Evolutionary conservation across 2,888 invertebrate genomes (phyloP), one percentile per base, ranked within the genome.

Genomic region (Apamea sordens): DNA sequence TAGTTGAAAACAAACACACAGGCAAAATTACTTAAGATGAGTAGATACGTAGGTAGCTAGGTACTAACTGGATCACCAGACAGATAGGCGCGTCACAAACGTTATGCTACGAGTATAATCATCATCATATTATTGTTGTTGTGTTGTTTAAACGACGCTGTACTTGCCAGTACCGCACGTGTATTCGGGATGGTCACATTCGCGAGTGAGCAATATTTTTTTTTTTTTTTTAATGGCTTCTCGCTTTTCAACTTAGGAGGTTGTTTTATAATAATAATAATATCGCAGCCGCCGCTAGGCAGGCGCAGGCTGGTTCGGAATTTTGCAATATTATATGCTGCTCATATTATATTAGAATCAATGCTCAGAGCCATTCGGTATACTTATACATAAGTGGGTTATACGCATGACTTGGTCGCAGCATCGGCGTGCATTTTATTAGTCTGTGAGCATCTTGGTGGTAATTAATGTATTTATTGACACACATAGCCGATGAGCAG

Each of bases 151-250:
- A 73, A 71, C 59, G 61, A 36, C 56, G 36, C 74, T 70, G 44
- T 77, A 76, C 85, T 72, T 79, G 82, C 24, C 76, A n/a, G 72
- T 80, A 73, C 71, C 75, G 87, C 92, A 90, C 90, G 91, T 91
- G 91, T 89, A 79, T 67, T 78, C 81, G 41, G 75, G 79, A 90
- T 77, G 81, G 89, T 50, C 65, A 83, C 82, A 86, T 90, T 76
- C 78, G 80, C 76, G 76, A 86, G 80, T 18, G 76, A 87, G 82
- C 90, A 89, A 91, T 91, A 11, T 53, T 24, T 56, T 10, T 47
- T 47, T 56, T 0, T 53, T 24, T 56, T 10, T 47, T 47, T 56
- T 0, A 4, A 59, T 59, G n/a, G 1, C 11, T 11, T n/a, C 56
- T 5, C n/a, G 13, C n/a, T 2, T 11, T n/a, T 59, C n/a, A 11